Conservation (phyloP, 2,113 vertebrate genomes). For the Sula dactylatra region DNA sequence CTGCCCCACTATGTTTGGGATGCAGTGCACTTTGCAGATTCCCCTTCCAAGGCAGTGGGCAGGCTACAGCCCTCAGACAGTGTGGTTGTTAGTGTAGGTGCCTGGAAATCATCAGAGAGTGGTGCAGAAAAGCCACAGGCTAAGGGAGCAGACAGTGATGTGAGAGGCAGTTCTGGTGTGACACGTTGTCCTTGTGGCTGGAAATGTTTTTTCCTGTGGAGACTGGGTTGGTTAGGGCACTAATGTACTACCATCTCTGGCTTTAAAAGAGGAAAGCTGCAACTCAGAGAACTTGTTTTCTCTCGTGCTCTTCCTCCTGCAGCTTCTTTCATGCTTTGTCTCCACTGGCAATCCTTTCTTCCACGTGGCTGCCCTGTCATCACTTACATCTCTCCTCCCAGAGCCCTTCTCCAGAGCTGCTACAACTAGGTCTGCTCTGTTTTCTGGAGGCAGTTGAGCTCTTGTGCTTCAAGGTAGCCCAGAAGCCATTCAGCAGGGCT, state of each 20-base stretch:
- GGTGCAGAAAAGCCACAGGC: rapidly evolving
- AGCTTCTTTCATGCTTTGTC: not conserved
- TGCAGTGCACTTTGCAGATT: not conserved
- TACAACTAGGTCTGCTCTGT: not conserved
- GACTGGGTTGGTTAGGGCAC: not conserved
- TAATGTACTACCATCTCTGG: not conserved
- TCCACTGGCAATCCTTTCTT: not conserved
- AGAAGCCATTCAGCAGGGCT: not conserved
- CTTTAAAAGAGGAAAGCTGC: not conserved
- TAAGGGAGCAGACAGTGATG: not conserved
- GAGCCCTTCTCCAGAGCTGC: not conserved
- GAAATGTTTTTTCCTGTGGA: not conserved
- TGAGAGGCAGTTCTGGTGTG: not conserved
- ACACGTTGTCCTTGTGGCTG: not conserved
- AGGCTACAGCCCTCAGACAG: not conserved
- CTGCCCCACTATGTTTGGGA: not conserved
- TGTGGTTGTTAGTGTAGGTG: too few relatives aligned
- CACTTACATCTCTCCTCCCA: not conserved
- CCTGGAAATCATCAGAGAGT: not conserved
- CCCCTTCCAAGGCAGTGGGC: rapidly evolving
- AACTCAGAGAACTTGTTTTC: not conserved
- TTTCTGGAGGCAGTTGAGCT: not conserved
- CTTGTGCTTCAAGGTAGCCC: not conserved
- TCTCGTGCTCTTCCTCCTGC: not conserved
- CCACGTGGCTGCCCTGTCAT: not conserved